Evolutionary conservation across 1,140 invertebrate species (phyloP), one percentile per base, ranked within the genome.

Genomic region (Aradophagus sp.): DNA sequence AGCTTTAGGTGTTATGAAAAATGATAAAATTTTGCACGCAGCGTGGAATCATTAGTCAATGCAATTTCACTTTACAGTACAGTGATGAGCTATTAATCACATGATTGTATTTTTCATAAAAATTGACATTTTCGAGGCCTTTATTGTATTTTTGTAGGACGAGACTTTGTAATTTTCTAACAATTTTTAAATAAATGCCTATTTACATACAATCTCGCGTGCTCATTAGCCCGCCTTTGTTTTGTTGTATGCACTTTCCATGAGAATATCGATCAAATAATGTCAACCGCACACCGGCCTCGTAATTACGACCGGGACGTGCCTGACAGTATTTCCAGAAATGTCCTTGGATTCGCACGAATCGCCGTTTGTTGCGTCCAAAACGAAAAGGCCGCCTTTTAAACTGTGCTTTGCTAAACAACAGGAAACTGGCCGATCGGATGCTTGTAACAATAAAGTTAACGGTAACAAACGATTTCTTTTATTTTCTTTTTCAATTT

Each of bases 331-430:
- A 19, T 45, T 32, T 16, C 14, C 8, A 12, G 50, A 50, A 45
- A 74, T 74, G 72, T 70, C 72, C 10, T 23, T 31, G 15, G 50
- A 58, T 2, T 69, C 59, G 15, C 55, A 6, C 36, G 38, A 58
- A 44, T 61, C 65, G 8, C 48, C 32, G 5, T 6, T 52, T 41
- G 55, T 56, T 38, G 42, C 31, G 13, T 52, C 44, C 14, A 59
- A 50, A 19, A 23, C 41, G 14, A 79, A 78, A 50, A 73, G 48
- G 44, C 78, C 78, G 0, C 80, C 77, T 7, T 84, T 84, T 20
- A 81, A 80, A 12, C 56, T 84, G 15, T 83, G 79, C 20, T 84
- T 84, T 53, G 68, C 81, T 10, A 77, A 75, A 36, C 66, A 79
- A n/a, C 75, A 56, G 16, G 74, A 79, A 58, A 72, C 47, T 17